Conservation (phyloP, 2,113 vertebrate species). For the Embiotoca jacksoni region DNA sequence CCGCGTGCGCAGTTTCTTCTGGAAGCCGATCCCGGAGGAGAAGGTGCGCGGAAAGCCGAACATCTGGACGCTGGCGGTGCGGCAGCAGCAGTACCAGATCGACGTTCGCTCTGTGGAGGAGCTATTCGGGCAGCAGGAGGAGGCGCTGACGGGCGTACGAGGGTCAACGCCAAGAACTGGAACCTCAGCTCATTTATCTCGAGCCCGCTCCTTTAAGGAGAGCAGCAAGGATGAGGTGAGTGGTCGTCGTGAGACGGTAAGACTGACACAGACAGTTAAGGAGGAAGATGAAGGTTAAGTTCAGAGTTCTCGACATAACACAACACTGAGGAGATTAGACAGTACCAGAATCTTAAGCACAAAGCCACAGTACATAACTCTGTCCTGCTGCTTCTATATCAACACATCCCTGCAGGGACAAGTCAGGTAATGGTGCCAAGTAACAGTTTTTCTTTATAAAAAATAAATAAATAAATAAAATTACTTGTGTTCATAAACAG, state of each 20-base stretch:
- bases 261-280: too few species aligned
- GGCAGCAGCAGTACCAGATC: constrained; percentile 93
- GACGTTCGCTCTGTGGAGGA: constrained; percentile 94
- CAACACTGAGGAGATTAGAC: neutral
- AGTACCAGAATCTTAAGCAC: constrained; percentile 26
- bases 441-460: constrained; percentile 45
- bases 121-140: constrained; percentile 96
- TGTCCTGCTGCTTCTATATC: constrained; percentile 5
- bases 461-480: neutral
- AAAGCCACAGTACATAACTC: neutral
- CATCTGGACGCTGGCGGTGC: constrained; percentile 94
- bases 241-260: neutral
- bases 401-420: constrained; percentile 39
- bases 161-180: constrained; percentile 32
- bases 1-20: constrained; percentile 94
- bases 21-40: constrained; percentile 98
- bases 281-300: too few species aligned
- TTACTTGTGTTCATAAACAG: constrained; percentile 5
- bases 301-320: neutral
- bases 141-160: constrained; percentile 50
- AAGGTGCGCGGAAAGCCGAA: constrained; percentile 95
- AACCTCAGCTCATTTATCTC: constrained; percentile 43
- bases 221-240: constrained; percentile 92
- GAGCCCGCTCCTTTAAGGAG: constrained; percentile 89
- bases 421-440: constrained; percentile 29